A percentile compares a stretch with the other conserved stretches of the same genome.
Conservation (phyloP, 2,888 invertebrate species). For the Amiota mariae region DNA sequence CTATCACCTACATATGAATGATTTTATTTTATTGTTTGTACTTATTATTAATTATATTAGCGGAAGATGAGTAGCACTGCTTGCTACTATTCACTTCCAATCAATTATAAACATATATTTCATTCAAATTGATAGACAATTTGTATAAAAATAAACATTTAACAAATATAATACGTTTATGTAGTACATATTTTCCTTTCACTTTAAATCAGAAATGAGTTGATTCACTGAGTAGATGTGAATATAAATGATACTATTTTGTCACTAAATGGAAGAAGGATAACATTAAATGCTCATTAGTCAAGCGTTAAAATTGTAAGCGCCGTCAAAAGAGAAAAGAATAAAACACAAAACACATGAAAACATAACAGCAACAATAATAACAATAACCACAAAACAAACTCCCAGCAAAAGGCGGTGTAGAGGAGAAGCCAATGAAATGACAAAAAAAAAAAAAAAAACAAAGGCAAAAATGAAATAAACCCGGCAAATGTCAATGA, state of each 20-base stretch:
- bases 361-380: constrained; percentile 31
- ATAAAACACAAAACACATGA: not conserved
- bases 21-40: no score
- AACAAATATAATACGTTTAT: constrained; percentile 7
- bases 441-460: constrained; percentile 42
- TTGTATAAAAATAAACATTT: not conserved
- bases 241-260: constrained; percentile 14
- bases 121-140: no score
- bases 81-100: no score
- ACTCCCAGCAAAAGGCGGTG: constrained; percentile 43
- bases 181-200: not conserved
- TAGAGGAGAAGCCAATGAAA: constrained; percentile 10
- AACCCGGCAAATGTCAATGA: constrained; percentile 51
- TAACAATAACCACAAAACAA: constrained; percentile 4
- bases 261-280: constrained; percentile 50
- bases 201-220: constrained; percentile 18
- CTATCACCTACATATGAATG: no score
- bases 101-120: no score
- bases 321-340: constrained; percentile 34
- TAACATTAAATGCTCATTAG: constrained; percentile 58
- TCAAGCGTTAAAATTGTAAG: constrained; percentile 49
- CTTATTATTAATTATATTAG: no score
- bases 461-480: constrained; percentile 27
- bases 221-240: not conserved
- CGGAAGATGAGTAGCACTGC: no score